Evolutionary conservation across 2,113 vertebrate genomes (phyloP), one percentile per base, ranked within the genome.

Genomic region (Halichoeres trimaculatus): DNA sequence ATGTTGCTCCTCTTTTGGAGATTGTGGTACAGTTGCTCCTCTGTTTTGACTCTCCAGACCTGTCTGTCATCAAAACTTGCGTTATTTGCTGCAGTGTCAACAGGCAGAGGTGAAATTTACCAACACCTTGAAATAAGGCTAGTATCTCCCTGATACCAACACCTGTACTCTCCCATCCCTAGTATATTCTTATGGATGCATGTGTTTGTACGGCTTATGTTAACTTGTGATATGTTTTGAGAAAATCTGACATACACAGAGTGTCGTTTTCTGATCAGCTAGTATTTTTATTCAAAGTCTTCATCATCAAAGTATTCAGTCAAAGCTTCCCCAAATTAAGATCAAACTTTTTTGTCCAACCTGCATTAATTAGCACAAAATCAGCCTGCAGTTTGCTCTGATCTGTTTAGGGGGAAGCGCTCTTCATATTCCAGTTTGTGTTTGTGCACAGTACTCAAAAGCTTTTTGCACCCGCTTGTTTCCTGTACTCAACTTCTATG

Each of bases 221-320:
- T n/a, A n/a, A n/a, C n/a, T n/a, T n/a, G n/a, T n/a, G n/a, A n/a
- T n/a, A n/a, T n/a, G n/a, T n/a, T n/a, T n/a, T n/a, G n/a, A n/a
- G n/a, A n/a, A n/a, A n/a, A 16, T 17, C 19, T 20, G 45, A 66
- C 22, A 70, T 47, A 83, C 70, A 62, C 73, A 61, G 40, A 40
- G 30, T 43, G 24, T 30, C 13, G 9, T 70, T 78, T 40, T 50
- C 13, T 66, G 53, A 69, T 85, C 60, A 76, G 62, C 65, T 69
- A 74, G 67, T 71, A 12, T 70, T 79, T 84, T 87, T 88, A 85
- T 88, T 88, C 65, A 84, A 83, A 68, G 40, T 86, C 48, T 83
- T 85, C 81, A 85, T 83, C 74, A 85, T 85, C 74, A 63, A 72
- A 73, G 76, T 75, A 62, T 30, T 78, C 23, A 66, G 51, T 48